phyloP scores from a whole-genome alignment of 2,888 invertebrate genomes.

The Gandaritis pyraliata region DNA sequence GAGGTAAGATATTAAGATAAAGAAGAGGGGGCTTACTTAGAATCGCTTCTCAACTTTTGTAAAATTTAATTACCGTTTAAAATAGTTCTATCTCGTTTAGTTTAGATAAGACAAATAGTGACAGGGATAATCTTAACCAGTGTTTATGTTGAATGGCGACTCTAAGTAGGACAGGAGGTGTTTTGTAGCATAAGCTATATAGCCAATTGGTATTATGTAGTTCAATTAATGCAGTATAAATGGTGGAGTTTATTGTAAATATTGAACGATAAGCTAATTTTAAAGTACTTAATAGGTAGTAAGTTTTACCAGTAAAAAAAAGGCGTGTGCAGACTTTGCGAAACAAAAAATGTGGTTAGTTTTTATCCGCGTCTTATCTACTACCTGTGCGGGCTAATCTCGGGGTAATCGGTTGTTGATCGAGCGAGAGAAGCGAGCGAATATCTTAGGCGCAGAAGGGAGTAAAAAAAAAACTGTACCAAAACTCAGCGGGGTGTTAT shows the following conservation, averaged over 20 bases:
- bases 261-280: slow-evolving; percentile 30
- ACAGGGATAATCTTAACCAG: no score
- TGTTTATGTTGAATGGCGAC: no score
- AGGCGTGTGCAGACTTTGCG: slow-evolving; percentile 5
- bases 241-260: slow-evolving; percentile 37
- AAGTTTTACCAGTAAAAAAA: not conserved
- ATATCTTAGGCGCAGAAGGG: no score
- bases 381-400: not conserved
- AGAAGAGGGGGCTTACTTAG: not conserved
- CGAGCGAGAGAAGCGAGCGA: no score
- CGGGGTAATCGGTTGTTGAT: not conserved
- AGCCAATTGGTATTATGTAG: slow-evolving; percentile 37
- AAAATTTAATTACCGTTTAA: no score
- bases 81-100: no score
- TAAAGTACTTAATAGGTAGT: slow-evolving; percentile 18
- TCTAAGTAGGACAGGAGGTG: not conserved
- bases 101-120: no score
- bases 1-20: slow-evolving; percentile 14
- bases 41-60: no score
- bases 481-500: no score
- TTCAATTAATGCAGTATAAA: slow-evolving; percentile 26
- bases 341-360: not conserved
- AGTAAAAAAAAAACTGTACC: no score
- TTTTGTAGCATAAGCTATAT: slow-evolving; percentile 23
- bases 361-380: not conserved